A percentile compares a stretch with the other conserved stretches of the same genome.
These are phyloP conservation scores for Crossocerus cetratus DNA, from an alignment of 2,888 invertebrate genomes.

Conservation along the genomic window DNA sequence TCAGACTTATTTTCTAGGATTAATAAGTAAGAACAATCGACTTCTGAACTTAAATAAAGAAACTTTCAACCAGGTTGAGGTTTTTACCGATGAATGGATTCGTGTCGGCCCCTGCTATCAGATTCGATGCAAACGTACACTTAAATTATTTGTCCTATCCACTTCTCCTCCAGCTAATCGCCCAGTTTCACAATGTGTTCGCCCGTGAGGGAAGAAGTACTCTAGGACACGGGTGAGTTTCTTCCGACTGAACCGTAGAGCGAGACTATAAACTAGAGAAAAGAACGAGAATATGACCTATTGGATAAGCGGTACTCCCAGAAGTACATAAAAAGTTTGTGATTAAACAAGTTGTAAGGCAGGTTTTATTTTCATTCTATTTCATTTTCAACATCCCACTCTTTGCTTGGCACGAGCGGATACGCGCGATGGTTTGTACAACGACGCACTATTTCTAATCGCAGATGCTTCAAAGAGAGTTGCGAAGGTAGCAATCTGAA, in stretches of 20 bases:
- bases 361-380: conserved; percentile 15
- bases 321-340: conserved; percentile 12
- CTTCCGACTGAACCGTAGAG: background rate
- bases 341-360: conserved; percentile 28
- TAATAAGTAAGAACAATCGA: background rate
- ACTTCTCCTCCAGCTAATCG: conserved; percentile 63
- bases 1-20: conserved; percentile 7
- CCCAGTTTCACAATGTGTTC: conserved; percentile 35
- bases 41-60: background rate
- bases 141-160: conserved; percentile 72
- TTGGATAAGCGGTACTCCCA: background rate
- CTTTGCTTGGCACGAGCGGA: conserved; percentile 1
- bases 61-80: conserved; percentile 58
- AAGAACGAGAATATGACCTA: background rate
- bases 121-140: conserved; percentile 64
- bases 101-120: conserved; percentile 64
- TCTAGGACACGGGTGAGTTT: conserved; percentile 58
- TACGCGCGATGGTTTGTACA: conserved; percentile 6
- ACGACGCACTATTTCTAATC: conserved; percentile 42
- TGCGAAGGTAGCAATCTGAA: conserved; percentile 30
- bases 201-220: conserved; percentile 40
- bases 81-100: conserved; percentile 71
- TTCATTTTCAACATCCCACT: conserved; percentile 19
- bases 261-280: conserved; percentile 4
- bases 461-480: conserved; percentile 57